These are phyloP conservation scores for Drosophila watanabei DNA, from an alignment of 1,140 invertebrate genomes.

Conservation along the genomic window DNA sequence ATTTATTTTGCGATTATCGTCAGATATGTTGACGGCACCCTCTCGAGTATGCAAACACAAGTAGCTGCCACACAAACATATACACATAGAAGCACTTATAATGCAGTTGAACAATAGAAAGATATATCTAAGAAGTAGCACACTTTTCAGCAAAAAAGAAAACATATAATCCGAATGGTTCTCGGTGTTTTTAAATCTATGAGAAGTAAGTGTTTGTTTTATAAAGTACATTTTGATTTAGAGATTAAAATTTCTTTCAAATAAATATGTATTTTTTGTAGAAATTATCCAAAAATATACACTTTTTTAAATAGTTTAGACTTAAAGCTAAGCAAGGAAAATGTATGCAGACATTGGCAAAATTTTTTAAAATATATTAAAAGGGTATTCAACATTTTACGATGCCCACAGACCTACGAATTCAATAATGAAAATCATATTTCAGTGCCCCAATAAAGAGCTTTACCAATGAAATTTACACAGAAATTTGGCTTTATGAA, in stretches of 20 bases:
- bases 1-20: conserved; percentile 37
- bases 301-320: background rate
- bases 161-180: background rate
- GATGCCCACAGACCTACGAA: background rate
- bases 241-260: background rate
- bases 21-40: conserved; percentile 33
- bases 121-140: background rate
- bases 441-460: background rate
- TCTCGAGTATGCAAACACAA: conserved; percentile 37
- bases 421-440: background rate
- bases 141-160: background rate
- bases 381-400: background rate
- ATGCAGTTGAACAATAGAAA: conserved; percentile 1
- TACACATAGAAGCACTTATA: conserved; percentile 4
- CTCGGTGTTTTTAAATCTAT: background rate
- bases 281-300: background rate
- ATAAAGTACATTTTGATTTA: too few species aligned
- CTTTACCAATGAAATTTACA: background rate
- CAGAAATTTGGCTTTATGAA: background rate
- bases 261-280: background rate
- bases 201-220: too few species aligned
- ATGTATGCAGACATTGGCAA: background rate
- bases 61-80: conserved; percentile 8
- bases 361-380: background rate
- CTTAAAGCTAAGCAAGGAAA: background rate